A percentile compares a stretch with the other conserved stretches of the same genome.
phyloP scores from a whole-genome alignment of 2,888 invertebrate species.

The Cistogaster globosa region DNA sequence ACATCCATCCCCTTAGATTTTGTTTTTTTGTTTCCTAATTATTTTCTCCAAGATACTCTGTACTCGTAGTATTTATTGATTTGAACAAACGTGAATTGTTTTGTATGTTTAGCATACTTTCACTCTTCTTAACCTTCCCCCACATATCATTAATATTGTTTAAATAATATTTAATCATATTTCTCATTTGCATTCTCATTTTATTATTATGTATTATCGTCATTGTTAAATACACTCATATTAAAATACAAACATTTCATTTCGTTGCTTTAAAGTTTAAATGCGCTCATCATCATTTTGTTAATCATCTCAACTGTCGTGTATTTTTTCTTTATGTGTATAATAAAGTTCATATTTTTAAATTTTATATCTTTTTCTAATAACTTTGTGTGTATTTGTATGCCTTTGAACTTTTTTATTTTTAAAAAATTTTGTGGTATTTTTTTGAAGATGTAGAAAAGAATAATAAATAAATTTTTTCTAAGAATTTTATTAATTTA shows the following conservation, averaged over 20 bases:
- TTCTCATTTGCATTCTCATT: slow-evolving; percentile 1
- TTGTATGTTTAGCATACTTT: slow-evolving; percentile 3
- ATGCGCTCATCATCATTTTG: neutral
- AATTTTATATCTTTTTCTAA: neutral
- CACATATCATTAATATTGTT: slow-evolving; percentile 4
- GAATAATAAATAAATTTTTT: too few species aligned
- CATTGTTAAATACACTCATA: slow-evolving; percentile 11
- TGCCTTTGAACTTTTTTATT: neutral
- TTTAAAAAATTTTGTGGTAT: slow-evolving; percentile 1
- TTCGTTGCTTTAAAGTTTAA: slow-evolving; percentile 1
- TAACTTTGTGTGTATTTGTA: too few species aligned
- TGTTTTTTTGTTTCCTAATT: too few species aligned
- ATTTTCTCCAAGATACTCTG: neutral
- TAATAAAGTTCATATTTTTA: slow-evolving; percentile 21
- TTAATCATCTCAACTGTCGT: slow-evolving; percentile 10
- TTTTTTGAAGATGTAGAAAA: too few species aligned
- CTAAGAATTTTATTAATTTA: too few species aligned
- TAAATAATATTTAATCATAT: slow-evolving; percentile 17
- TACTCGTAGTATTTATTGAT: neutral
- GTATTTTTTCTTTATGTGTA: slow-evolving; percentile 14
- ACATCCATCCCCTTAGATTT: too few species aligned
- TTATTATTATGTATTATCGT: slow-evolving; percentile 6
- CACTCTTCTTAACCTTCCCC: neutral
- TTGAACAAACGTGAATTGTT: neutral
- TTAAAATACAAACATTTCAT: slow-evolving; percentile 2